These are phyloP conservation scores for Xanthia icteritia DNA, from an alignment of 2,888 invertebrate species.

Conservation along the genomic window DNA sequence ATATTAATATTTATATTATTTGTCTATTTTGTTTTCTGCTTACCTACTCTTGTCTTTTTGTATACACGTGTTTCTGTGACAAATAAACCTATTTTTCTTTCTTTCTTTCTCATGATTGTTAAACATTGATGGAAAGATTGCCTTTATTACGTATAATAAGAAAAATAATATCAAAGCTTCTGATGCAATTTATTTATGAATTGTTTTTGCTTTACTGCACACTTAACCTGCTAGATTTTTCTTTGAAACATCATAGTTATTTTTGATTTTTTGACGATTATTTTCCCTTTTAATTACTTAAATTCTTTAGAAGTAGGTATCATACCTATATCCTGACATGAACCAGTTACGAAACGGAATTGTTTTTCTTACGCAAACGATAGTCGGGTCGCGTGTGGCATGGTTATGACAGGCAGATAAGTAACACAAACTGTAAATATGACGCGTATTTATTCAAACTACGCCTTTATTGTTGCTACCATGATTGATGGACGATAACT, in stretches of 20 bases:
- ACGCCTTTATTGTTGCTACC: conserved; percentile 37
- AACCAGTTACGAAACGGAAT: conserved; percentile 42
- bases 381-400: conserved; percentile 54
- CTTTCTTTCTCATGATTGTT: neutral
- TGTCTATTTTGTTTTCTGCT: too few species aligned
- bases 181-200: neutral
- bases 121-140: neutral
- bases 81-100: too few species aligned
- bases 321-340: conserved; percentile 7
- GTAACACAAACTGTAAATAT: conserved; percentile 54
- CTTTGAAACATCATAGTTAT: too few species aligned
- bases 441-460: conserved; percentile 51
- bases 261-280: neutral
- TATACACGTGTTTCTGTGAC: too few species aligned
- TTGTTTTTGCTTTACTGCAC: neutral
- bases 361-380: conserved; percentile 50
- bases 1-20: too few species aligned
- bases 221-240: neutral
- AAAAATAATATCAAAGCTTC: neutral
- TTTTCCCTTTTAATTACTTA: neutral
- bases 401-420: conserved; percentile 60
- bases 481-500: conserved; percentile 46
- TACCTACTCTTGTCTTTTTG: too few species aligned
- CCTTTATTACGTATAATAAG: neutral
- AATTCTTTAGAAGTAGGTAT: conserved; percentile 3